Percentiles rank a stretch among this genome's conserved stretches.
These are phyloP conservation scores for Machimus rusticus DNA, from an alignment of 2,888 invertebrate genomes.

Conservation along the genomic window DNA sequence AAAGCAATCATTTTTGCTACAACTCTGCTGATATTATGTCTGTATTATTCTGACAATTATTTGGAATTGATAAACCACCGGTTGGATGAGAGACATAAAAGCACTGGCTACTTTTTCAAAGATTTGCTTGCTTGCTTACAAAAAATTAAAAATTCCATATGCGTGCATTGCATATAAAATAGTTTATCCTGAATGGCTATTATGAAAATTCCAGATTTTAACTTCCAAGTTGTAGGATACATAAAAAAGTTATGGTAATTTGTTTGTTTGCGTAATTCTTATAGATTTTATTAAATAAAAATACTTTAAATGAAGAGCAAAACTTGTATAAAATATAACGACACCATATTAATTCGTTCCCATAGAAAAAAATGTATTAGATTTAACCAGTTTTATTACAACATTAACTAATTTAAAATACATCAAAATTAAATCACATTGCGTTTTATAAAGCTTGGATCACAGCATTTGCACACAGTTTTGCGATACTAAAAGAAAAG, in stretches of 20 bases:
- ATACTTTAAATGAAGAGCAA: background rate
- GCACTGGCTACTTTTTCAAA: too few species aligned
- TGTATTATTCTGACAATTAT: background rate
- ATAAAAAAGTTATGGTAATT: background rate
- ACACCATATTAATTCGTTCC: background rate
- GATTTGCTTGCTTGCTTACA: too few species aligned
- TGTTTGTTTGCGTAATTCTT: background rate
- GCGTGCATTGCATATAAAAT: too few species aligned
- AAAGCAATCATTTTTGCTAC: background rate
- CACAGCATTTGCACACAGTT: background rate
- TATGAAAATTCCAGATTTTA: background rate
- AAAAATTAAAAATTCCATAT: too few species aligned
- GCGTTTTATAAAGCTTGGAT: background rate
- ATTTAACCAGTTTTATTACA: background rate
- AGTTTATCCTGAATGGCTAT: too few species aligned
- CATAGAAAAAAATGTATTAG: background rate
- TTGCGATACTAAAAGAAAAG: background rate
- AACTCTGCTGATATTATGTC: background rate
- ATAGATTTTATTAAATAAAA: background rate
- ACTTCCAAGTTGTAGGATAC: too few species aligned
- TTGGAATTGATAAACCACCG: too few species aligned
- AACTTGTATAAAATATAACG: too few species aligned
- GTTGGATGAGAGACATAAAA: too few species aligned
- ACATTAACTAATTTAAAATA: background rate
- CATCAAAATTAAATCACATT: background rate